These are phyloP conservation scores for Desmodus rotundus DNA, from an alignment of 2,113 vertebrate species.

Conservation along the genomic window DNA sequence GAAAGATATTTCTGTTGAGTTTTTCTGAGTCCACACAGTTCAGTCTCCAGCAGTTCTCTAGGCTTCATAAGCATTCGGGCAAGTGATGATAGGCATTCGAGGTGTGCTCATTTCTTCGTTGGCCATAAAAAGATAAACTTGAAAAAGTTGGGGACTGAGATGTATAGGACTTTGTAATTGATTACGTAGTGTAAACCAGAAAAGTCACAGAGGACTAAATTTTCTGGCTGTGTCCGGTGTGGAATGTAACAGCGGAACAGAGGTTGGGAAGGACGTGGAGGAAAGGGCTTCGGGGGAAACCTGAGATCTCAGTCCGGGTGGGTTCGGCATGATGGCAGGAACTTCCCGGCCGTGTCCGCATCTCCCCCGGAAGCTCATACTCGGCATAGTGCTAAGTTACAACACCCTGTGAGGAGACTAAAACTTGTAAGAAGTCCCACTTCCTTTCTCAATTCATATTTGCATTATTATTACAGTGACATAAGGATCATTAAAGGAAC, in stretches of 20 bases:
- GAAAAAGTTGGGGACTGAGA: not conserved
- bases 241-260: not conserved
- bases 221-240: not conserved
- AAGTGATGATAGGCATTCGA: not conserved
- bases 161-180: not conserved
- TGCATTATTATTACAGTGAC: not conserved
- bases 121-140: not conserved
- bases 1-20: not conserved
- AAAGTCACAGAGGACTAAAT: not conserved
- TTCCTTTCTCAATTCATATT: not conserved
- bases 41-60: not conserved
- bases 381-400: no score
- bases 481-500: not conserved
- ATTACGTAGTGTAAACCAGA: not conserved
- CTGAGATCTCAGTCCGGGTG: not conserved
- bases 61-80: not conserved
- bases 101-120: not conserved
- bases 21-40: not conserved
- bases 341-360: not conserved
- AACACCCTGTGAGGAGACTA: no score
- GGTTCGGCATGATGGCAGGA: not conserved
- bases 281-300: not conserved
- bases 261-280: not conserved
- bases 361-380: not conserved
- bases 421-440: not conserved